Conservation (phyloP, 2,888 invertebrate species). For the Bombylius discolor region DNA sequence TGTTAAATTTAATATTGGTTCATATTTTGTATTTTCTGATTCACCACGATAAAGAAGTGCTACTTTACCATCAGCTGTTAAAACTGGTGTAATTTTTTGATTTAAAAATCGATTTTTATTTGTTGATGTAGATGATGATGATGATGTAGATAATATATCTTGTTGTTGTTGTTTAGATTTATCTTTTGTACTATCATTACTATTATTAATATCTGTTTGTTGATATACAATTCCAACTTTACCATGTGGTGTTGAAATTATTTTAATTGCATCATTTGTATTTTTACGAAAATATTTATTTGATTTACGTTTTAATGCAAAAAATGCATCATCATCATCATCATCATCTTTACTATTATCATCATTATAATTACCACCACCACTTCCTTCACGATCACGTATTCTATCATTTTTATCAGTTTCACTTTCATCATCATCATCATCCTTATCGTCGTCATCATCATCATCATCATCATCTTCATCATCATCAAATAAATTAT, state of each 20-base stretch:
- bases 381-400: constrained; percentile 21
- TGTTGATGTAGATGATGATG: constrained; percentile 16
- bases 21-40: constrained; percentile 36
- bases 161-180: constrained; percentile 30
- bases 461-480: constrained; percentile 20
- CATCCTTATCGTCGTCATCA: constrained; percentile 23
- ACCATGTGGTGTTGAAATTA: constrained; percentile 37
- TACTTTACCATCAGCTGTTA: constrained; percentile 39
- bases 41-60: constrained; percentile 38
- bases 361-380: constrained; percentile 18
- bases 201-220: constrained; percentile 23
- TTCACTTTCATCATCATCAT: constrained; percentile 7
- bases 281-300: constrained; percentile 35
- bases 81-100: constrained; percentile 38
- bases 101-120: constrained; percentile 26
- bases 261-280: constrained; percentile 37
- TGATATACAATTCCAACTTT: constrained; percentile 39
- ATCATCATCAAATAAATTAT: constrained; percentile 32
- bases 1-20: constrained; percentile 35
- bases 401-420: constrained; percentile 5
- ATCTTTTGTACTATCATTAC: constrained; percentile 13
- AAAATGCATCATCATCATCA: constrained; percentile 23
- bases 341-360: constrained; percentile 18
- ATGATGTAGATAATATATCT: constrained; percentile 24
- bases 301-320: constrained; percentile 25